phyloP scores from a whole-genome alignment of 2,888 invertebrate species.

The Erynnis tages region DNA sequence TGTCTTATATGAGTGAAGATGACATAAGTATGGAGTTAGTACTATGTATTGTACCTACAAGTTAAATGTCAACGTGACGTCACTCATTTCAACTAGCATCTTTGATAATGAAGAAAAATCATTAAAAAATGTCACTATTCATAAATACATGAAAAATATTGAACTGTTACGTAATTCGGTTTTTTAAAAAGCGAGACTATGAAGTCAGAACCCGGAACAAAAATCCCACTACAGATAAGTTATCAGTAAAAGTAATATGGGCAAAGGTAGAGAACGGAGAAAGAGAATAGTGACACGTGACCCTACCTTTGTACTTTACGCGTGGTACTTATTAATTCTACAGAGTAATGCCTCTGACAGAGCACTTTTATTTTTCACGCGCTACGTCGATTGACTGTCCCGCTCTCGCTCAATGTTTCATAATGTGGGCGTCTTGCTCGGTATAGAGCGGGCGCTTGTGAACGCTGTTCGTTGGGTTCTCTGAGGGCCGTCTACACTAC shows the following conservation, averaged over 20 bases:
- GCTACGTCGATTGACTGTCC: constrained; percentile 33
- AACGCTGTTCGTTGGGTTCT: constrained; percentile 38
- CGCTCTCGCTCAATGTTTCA: constrained; percentile 27
- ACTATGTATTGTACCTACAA: no score
- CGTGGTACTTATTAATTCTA: constrained; percentile 35
- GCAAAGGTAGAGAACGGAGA: constrained; percentile 58
- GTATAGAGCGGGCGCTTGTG: constrained; percentile 28
- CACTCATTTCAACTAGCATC: no score
- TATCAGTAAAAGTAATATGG: not conserved
- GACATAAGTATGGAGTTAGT: no score
- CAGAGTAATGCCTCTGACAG: constrained; percentile 52
- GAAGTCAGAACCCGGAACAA: no score
- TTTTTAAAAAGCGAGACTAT: no score
- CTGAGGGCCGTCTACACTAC: constrained; percentile 44
- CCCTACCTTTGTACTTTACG: constrained; percentile 39
- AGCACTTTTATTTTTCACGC: constrained; percentile 23
- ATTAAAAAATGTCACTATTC: no score
- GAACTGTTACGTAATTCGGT: no score
- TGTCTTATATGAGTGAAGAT: no score
- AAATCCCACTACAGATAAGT: no score
- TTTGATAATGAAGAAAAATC: no score
- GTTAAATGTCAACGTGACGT: no score
- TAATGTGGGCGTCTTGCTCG: constrained; percentile 40
- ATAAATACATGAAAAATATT: no score
- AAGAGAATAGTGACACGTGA: constrained; percentile 71